Conservation (phyloP, 2,797 vertebrate species). For the Oryzias sinensis region DNA sequence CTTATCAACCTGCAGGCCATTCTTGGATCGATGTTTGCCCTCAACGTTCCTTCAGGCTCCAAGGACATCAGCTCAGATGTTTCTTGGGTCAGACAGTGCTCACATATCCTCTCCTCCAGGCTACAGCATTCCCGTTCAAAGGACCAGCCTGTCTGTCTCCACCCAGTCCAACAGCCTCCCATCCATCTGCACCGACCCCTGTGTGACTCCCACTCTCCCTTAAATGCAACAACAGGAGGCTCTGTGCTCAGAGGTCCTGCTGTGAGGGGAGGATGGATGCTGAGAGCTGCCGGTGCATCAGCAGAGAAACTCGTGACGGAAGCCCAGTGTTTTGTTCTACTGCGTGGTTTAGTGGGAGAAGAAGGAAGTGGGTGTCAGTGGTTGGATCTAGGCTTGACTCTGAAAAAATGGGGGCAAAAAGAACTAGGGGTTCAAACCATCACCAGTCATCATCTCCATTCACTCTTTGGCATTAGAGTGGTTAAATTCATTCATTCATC, state of each 20-base stretch:
- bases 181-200: constrained; percentile 18
- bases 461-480: no score
- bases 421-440: no score
- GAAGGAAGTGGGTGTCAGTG: no score
- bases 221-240: constrained; percentile 7
- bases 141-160: constrained; percentile 20
- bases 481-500: no score
- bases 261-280: constrained; percentile 4
- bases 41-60: constrained; percentile 2
- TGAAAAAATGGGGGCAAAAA: no score
- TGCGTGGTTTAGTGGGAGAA: no score
- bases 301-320: constrained; percentile 17
- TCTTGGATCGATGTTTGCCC: constrained; percentile 7
- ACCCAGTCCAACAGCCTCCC: constrained; percentile 1
- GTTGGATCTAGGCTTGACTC: no score
- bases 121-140: constrained; percentile 26
- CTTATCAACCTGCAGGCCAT: no score
- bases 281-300: not conserved
- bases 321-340: no score
- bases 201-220: constrained; percentile 20
- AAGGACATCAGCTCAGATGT: constrained; percentile 26
- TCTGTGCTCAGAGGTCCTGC: constrained; percentile 11
- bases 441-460: no score
- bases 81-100: constrained; percentile 2
- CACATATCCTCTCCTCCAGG: constrained; percentile 27